A percentile compares a stretch with the other conserved stretches of the same genome.
Evolutionary conservation across 1,140 invertebrate species (phyloP).

Genomic region (Homalodisca vitripennis): DNA sequence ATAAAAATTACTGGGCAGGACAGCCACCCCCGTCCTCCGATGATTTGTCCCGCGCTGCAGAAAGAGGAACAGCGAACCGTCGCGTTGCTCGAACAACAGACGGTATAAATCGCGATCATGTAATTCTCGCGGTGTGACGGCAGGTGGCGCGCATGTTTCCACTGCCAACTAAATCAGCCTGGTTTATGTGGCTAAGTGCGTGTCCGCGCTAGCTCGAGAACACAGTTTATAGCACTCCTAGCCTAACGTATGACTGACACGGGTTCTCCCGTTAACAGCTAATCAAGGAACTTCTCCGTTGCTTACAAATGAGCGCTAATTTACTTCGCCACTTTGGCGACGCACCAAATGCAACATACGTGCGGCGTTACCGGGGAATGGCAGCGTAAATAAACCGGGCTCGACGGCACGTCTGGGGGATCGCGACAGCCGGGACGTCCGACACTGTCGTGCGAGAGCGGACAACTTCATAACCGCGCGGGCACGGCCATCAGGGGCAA

Average conservation of each 20-base stretch:
- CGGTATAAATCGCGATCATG: no score
- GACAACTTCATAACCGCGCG: background rate
- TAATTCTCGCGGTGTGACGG: background rate
- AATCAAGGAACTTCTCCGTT: background rate
- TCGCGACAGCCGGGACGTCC: background rate
- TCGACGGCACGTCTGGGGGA: background rate
- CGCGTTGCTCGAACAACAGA: no score
- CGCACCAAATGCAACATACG: conserved; percentile 1
- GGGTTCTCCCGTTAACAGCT: background rate
- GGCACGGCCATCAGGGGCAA: background rate
- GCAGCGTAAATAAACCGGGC: background rate
- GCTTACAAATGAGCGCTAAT: conserved; percentile 18
- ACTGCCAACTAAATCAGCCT: background rate
- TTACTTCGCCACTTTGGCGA: conserved; percentile 13
- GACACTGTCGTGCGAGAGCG: background rate
- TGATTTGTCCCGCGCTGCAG: no score
- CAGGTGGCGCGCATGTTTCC: conserved; percentile 5
- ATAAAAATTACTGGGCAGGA: no score
- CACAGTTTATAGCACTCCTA: no score
- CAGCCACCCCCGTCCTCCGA: no score
- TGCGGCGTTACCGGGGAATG: conserved; percentile 7
- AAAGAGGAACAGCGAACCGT: no score
- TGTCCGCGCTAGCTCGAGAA: background rate
- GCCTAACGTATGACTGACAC: no score
- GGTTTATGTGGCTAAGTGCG: conserved; percentile 16